phyloP scores from a whole-genome alignment of 2,888 invertebrate genomes.

The Acanthosepion pharaonis region DNA sequence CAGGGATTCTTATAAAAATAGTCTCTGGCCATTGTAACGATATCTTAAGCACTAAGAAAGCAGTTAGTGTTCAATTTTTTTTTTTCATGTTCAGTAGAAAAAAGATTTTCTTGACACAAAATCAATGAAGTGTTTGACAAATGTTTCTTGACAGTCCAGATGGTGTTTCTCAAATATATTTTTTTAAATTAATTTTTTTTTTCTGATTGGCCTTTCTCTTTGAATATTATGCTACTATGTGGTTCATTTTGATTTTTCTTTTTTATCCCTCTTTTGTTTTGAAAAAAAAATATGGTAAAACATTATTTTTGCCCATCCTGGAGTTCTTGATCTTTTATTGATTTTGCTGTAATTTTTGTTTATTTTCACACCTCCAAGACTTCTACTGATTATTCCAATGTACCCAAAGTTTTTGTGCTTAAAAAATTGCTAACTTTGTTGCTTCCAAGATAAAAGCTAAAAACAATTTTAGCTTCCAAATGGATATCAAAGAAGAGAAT shows the following conservation, averaged over 20 bases:
- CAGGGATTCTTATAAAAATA: too few relatives aligned
- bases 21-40: too few relatives aligned
- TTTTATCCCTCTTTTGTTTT: background rate
- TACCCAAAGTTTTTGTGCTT: too few relatives aligned
- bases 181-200: background rate
- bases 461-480: too few relatives aligned
- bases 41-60: too few relatives aligned
- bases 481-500: too few relatives aligned
- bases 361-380: too few relatives aligned
- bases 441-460: too few relatives aligned
- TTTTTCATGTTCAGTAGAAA: background rate
- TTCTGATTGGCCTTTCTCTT: background rate
- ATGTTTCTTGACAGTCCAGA: background rate
- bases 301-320: background rate
- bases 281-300: background rate
- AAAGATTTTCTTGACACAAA: background rate
- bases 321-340: background rate
- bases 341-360: background rate
- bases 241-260: background rate
- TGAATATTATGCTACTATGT: background rate
- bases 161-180: slow-evolving; percentile 4
- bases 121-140: background rate
- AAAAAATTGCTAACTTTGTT: too few relatives aligned
- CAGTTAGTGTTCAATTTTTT: too few relatives aligned
- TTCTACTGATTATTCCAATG: too few relatives aligned